Base-by-base conservation (phyloP, 1,140 invertebrate genomes). In the Delia radicum region DNA sequence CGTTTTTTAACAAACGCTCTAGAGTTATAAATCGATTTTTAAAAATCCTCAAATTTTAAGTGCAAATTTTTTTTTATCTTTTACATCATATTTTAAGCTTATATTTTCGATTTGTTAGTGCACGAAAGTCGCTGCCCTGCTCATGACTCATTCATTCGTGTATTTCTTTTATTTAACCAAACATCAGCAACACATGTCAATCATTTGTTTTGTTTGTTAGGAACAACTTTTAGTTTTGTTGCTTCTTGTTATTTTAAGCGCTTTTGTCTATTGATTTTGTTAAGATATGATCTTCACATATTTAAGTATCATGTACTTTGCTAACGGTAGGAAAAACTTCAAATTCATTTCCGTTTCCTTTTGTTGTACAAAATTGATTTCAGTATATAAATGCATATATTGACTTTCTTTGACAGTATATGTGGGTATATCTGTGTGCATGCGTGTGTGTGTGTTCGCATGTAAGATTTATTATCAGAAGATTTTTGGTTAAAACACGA, bases 301-400 rank as follows among this genome's bases (percentile, higher is more conserved):
- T 6, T 26, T 33, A 27, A 18, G 29, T 18, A 67, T 18, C 18
- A 13, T 37, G 62, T 13, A 31, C n/a, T 69, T 69, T 4, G 8
- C 8, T 8, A 33, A 33, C 65, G 29, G n/a, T 69, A 13, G 29
- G 31, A 69, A 69, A 69, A 33, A 18, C 26, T 69, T n/a, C 29
- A 69, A 31, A 69, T 69, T 69, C 65, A 69, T 69, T 69, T 69
- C 65, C 65, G 65, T 69, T 69, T 69, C 65, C 65, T 69, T 69
- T 33, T 67, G 27, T 37, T 26, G 48, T 21, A 21, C 7, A 55
- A 55, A 55, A 55, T 55, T 55, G 48, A 55, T 55, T 55, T 55
- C 48, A 6, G 21, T 18, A 18, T 55, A 7, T 55, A 21, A 55
- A 55, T 21, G 48, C 18, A 1, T 42, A 42, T 42, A 65, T 65